Base-by-base conservation (phyloP, 2,113 vertebrate genomes). In the Rhinolophus sinicus region DNA sequence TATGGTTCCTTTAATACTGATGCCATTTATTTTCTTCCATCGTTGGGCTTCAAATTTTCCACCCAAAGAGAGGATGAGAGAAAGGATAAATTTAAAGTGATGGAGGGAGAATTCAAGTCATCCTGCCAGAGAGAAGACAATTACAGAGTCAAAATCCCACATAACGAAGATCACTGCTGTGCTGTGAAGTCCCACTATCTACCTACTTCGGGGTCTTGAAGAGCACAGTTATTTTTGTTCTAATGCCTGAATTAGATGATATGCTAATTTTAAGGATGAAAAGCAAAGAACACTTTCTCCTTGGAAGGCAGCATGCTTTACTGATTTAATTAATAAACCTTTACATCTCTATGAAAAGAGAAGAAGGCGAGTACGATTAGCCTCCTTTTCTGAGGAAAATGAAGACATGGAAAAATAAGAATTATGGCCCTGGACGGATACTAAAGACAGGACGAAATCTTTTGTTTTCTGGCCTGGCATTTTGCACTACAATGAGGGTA, bases 21-120 rank as follows among this genome's bases (percentile, higher is more conserved):
- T 69, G 83, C 62, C 40, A 81, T 90, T 89, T 87, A 95, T 97
- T 97, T 98, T 97, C 93, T 98, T 94, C 93, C 81, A 80, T 92
- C 89, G 76, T 38, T 47, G 90, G 72, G 75, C 88, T 93, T 35
- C 80, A 96, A n/a, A n/a, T 94, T 98, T 98, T 97, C 91, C 62
- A 96, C 69, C 90, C 69, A 86, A 64, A 90, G 73, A 88, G 44
- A 95, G 26, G 24, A 83, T 83, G n/a, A 82, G 21, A 93, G 58
- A 90, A 70, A 78, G 33, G 35, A 86, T 38, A 76, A 21, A 85
- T 69, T 52, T 47, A 40, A 89, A 92, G 54, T 62, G 60, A 82
- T 38, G 5, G 54, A 72, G 30, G 24, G 9, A 35, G 30, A 73
- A 82, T 19, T 92, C 22, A 95, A 77, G 78, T 28, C 35, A 26